phyloP scores from a whole-genome alignment of 2,113 vertebrate genomes.

The Sminthopsis crassicaudata region DNA sequence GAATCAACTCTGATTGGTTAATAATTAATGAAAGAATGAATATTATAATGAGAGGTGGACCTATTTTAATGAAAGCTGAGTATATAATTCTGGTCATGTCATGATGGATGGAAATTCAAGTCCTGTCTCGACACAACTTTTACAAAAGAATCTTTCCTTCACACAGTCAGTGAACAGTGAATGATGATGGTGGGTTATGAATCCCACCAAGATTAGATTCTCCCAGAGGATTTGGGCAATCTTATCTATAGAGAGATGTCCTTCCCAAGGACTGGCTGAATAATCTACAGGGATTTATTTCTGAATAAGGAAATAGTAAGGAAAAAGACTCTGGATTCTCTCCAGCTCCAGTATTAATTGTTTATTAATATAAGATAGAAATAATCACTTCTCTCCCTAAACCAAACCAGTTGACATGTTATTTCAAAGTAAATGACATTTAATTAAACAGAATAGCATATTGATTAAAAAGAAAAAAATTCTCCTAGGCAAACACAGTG shows the following conservation, averaged over 20 bases:
- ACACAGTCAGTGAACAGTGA: neutral
- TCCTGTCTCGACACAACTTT: neutral
- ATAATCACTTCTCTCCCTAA: neutral
- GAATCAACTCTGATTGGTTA: too few relatives aligned
- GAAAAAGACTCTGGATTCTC: neutral
- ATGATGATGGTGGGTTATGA: neutral
- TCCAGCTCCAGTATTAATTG: neutral
- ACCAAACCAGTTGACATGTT: neutral
- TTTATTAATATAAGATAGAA: neutral
- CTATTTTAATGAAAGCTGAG: too few relatives aligned
- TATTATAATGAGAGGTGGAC: too few relatives aligned
- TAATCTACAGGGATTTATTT: neutral
- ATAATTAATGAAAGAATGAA: too few relatives aligned
- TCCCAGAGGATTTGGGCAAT: neutral
- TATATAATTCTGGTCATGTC: neutral
- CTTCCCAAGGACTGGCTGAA: neutral
- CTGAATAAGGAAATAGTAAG: neutral
- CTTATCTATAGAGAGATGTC: neutral
- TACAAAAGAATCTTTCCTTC: neutral
- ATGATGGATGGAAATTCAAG: neutral
- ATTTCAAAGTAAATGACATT: neutral
- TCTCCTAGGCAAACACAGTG: neutral
- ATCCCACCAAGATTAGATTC: neutral
- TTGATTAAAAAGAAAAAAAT: neutral
- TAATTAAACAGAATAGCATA: neutral